These are phyloP conservation scores for Perognathus longimembris DNA, from an alignment of 2,113 vertebrate species.

Conservation along the genomic window DNA sequence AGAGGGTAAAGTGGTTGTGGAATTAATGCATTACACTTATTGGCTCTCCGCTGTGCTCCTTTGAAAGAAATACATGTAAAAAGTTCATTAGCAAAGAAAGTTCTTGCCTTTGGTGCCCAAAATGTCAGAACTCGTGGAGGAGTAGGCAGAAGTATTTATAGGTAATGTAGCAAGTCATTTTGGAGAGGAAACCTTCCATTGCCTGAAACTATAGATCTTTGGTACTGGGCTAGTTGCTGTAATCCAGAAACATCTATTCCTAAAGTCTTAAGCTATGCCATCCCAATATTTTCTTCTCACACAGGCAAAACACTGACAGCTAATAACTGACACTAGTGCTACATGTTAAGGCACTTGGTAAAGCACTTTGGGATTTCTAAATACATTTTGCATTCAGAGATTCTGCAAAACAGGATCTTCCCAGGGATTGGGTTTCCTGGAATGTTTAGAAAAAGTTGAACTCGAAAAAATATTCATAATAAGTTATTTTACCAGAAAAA, in stretches of 20 bases:
- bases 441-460: neutral
- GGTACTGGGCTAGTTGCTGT: neutral
- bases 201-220: neutral
- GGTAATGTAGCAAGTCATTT: neutral
- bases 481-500: neutral
- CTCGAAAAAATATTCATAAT: neutral
- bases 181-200: neutral
- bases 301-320: neutral
- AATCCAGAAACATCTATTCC: neutral
- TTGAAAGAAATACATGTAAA: neutral
- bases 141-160: neutral
- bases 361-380: neutral
- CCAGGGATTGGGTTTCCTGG: neutral
- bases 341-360: neutral
- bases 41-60: neutral
- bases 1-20: conserved; percentile 29
- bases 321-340: neutral
- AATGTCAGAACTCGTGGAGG: neutral
- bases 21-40: neutral
- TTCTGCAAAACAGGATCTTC: neutral
- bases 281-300: conserved; percentile 22
- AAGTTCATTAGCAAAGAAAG: conserved; percentile 13
- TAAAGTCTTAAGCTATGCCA: neutral
- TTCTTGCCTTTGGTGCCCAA: neutral
- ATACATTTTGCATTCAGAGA: neutral